These are phyloP conservation scores for Avahi laniger DNA, from an alignment of 2,797 vertebrate species.

Conservation along the genomic window DNA sequence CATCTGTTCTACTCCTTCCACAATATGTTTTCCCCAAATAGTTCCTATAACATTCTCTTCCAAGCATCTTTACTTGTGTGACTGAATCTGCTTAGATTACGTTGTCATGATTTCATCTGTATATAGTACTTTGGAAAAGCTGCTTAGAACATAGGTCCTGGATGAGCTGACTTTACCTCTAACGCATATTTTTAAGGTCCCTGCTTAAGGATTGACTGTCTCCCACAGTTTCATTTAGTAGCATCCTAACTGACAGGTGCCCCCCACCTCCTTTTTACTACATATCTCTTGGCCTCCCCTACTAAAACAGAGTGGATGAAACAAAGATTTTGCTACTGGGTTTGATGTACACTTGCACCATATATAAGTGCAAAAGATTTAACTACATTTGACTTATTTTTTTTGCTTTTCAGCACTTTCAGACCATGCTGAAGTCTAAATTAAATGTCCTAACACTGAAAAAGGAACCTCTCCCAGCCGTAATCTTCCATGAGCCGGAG, in stretches of 20 bases:
- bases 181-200: background rate
- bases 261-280: background rate
- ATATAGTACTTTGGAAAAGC: background rate
- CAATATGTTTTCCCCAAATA: background rate
- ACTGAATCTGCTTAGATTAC: background rate
- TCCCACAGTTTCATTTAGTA: background rate
- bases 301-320: background rate
- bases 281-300: background rate
- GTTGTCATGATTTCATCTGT: background rate
- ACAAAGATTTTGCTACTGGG: background rate
- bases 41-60: background rate
- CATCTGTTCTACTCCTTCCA: background rate
- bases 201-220: fast-evolving
- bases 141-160: background rate
- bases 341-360: background rate
- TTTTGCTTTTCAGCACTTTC: conserved; percentile 92
- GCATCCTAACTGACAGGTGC: background rate
- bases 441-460: conserved; percentile 97
- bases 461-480: conserved; percentile 96
- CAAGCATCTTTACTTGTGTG: background rate
- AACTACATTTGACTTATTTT: background rate
- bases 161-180: background rate
- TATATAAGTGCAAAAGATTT: background rate
- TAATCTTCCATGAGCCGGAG: conserved; percentile 98
- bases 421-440: conserved; percentile 99